phyloP scores from a whole-genome alignment of 2,113 vertebrate genomes.

The Crypturellus undulatus region DNA sequence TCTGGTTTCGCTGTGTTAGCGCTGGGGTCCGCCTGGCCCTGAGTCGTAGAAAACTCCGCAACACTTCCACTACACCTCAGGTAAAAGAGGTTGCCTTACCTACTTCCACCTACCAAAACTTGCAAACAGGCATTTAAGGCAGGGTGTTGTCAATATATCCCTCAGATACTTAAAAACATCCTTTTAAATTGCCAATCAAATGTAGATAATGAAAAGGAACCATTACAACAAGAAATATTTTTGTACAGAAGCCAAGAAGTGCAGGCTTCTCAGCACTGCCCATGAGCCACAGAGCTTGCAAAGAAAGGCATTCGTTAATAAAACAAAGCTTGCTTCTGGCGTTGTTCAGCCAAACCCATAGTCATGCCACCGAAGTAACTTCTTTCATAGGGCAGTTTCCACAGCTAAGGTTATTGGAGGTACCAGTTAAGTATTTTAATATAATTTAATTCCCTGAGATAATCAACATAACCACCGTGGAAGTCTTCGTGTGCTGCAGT shows the following conservation, averaged over 20 bases:
- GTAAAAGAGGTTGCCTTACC: not conserved
- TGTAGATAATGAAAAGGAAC: not conserved
- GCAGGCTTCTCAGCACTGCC: not conserved
- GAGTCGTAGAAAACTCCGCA: not conserved
- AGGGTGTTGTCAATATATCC: not conserved
- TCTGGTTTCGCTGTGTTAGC: not conserved
- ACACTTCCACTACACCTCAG: not conserved
- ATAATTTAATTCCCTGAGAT: not conserved
- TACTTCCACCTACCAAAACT: not conserved
- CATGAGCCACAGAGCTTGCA: not conserved
- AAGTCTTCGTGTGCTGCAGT: not conserved
- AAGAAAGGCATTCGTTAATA: not conserved
- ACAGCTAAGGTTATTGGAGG: not conserved
- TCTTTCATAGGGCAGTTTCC: not conserved
- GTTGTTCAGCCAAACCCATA: not conserved
- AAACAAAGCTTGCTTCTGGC: not conserved
- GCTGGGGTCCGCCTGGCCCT: not conserved
- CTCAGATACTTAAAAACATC: not conserved
- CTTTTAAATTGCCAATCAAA: not conserved
- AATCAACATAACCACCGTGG: not conserved
- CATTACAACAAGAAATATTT: not conserved
- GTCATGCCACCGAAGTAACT: not conserved
- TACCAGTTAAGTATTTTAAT: not conserved
- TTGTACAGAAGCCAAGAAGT: not conserved
- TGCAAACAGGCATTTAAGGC: not conserved